Evolutionary conservation across 2,113 vertebrate genomes (phyloP).

Genomic region (Heterocephalus glaber): DNA sequence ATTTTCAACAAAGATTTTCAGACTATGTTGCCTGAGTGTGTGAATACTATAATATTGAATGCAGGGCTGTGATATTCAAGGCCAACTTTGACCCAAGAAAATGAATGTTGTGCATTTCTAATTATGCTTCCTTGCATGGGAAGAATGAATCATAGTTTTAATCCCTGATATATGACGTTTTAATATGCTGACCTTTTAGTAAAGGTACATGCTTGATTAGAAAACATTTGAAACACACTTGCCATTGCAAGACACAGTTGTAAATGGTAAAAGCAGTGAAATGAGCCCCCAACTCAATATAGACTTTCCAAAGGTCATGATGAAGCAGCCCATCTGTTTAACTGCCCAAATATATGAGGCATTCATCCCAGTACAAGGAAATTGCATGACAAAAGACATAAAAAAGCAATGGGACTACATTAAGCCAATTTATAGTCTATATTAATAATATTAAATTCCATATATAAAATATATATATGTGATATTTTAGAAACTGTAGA

Average conservation of each 20-base stretch:
- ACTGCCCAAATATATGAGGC: constrained; percentile 64
- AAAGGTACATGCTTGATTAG: constrained; percentile 76
- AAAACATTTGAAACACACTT: constrained; percentile 77
- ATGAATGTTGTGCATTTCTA: constrained; percentile 20
- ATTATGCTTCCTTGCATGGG: constrained; percentile 47
- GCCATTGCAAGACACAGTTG: constrained; percentile 48
- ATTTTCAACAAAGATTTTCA: constrained; percentile 15
- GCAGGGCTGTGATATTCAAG: not conserved
- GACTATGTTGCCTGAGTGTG: not conserved
- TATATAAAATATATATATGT: not conserved
- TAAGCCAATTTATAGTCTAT: constrained; percentile 27
- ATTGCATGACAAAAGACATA: constrained; percentile 59
- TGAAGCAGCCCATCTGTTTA: constrained; percentile 71
- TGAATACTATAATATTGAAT: not conserved
- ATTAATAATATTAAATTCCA: constrained; percentile 12
- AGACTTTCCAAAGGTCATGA: constrained; percentile 79
- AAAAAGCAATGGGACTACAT: constrained; percentile 58
- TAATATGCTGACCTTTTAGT: constrained; percentile 73
- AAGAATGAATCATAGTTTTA: constrained; percentile 70
- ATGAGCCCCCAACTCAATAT: constrained; percentile 62
- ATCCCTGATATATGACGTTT: constrained; percentile 69
- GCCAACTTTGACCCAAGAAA: not conserved
- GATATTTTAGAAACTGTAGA: not conserved
- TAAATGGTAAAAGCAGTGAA: constrained; percentile 76
- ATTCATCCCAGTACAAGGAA: constrained; percentile 55